Percentiles rank a stretch among this genome's conserved stretches.
Evolutionary conservation across 1,140 invertebrate species (phyloP).

Genomic region (Oryctes rhinoceros): DNA sequence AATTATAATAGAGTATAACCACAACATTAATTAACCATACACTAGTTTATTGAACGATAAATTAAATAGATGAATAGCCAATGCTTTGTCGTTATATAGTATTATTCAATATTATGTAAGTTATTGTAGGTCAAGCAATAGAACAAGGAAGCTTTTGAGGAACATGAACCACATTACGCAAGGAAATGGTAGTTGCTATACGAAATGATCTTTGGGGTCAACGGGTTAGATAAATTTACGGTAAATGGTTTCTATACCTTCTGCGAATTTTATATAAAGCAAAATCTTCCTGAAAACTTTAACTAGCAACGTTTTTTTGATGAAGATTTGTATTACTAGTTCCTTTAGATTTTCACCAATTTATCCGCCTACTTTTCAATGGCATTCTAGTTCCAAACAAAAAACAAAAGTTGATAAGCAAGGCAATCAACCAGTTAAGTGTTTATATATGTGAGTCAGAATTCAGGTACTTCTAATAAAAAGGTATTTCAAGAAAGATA

Average conservation of each 20-base stretch:
- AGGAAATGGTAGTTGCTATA: background rate
- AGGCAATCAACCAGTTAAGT: too few species aligned
- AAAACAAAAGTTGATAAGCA: too few species aligned
- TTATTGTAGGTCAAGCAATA: background rate
- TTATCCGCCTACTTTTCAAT: too few species aligned
- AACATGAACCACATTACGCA: background rate
- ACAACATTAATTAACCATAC: background rate
- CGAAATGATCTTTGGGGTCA: background rate
- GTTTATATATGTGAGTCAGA: too few species aligned
- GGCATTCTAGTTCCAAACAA: too few species aligned
- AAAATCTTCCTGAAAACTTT: too few species aligned
- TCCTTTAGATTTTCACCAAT: too few species aligned
- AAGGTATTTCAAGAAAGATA: too few species aligned
- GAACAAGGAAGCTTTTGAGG: background rate
- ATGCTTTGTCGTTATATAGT: background rate
- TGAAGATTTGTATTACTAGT: too few species aligned
- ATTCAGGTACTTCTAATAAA: too few species aligned
- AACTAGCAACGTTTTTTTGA: too few species aligned
- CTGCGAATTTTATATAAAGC: too few species aligned
- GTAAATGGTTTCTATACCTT: background rate
- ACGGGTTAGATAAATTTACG: background rate
- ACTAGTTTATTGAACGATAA: background rate
- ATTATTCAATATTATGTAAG: background rate
- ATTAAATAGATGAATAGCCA: background rate
- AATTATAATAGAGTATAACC: slow-evolving; percentile 3